These are phyloP conservation scores for Cryptocephalus moraei DNA, from an alignment of 2,888 invertebrate genomes.

Conservation along the genomic window DNA sequence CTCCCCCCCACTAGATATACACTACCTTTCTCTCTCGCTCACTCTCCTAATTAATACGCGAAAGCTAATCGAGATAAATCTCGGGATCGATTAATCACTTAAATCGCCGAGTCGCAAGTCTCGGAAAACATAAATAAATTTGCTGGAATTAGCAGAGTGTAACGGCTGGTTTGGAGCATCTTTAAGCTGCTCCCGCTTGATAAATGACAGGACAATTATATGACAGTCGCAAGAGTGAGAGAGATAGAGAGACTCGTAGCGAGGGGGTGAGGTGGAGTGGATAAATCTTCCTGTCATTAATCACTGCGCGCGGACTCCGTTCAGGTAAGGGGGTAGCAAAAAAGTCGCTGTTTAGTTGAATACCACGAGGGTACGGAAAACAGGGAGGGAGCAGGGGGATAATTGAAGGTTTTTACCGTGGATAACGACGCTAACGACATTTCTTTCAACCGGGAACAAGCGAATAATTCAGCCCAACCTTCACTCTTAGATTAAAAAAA, in stretches of 20 bases:
- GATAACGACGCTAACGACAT: no score
- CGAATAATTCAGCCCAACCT: no score
- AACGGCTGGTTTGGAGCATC: slow-evolving; percentile 17
- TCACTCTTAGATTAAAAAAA: no score
- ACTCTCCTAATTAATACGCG: no score
- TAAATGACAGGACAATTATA: slow-evolving; percentile 34
- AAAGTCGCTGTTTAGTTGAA: no score
- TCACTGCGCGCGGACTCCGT: neutral
- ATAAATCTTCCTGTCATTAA: slow-evolving; percentile 1
- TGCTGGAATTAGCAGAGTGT: slow-evolving; percentile 18
- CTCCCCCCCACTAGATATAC: no score
- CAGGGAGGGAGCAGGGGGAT: no score
- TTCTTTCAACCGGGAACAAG: no score
- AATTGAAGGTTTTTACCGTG: no score
- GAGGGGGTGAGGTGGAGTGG: neutral
- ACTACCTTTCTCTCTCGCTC: no score
- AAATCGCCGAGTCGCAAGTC: slow-evolving; percentile 1
- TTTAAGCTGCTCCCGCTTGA: slow-evolving; percentile 30
- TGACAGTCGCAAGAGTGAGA: slow-evolving; percentile 13
- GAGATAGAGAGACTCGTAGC: no score
- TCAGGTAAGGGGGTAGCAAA: neutral
- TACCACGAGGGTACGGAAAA: no score
- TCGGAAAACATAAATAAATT: slow-evolving; percentile 16
- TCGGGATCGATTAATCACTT: slow-evolving; percentile 7
- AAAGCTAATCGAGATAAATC: neutral